Base-by-base conservation (phyloP, 2,888 invertebrate species). In the Argyra leucocephala region DNA sequence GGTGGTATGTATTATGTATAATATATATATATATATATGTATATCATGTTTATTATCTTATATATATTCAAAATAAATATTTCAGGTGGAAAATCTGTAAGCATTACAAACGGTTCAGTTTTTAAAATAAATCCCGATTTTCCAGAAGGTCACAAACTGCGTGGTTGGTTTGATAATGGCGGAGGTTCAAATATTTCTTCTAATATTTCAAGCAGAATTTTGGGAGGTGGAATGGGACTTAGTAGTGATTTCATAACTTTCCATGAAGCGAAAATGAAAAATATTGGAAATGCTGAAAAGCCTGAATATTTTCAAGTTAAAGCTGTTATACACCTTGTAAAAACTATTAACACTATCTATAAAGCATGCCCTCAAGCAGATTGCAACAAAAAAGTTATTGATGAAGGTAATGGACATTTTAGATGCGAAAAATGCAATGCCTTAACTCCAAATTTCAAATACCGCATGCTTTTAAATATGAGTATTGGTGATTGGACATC, bases 381-480 rank as follows among this genome's bases (percentile, higher is more conserved):
- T 64, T 99, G 99, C 80, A 96, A 96, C 77, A 99, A 99, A 80
- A 99, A 99, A 80, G 83, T 97, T 0, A 82, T 93, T 10, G 96
- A 97, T 77, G 86, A 89, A 74, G 88, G 89, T 69, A 93, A 93
- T 74, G 93, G 93, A 0, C 83, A 88, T 75, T 98, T 87, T 80
- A 84, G 94, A 64, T 99, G 99, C 79, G 98, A 98, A 78, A 98
- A 98, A 79, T 99, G 99, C 77, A 86, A 88, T 73, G 83, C 86
- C 65, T 92, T 93, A 70, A 91, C 84, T 76, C 87, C 90, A 0
- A 89, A 89, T 71, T 97, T 88, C 78, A 93, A 92, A 74, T 93
- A 93, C 81, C 85, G 96, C 60, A 81, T 96, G 69, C 81, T 98
- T 64, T 78, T 92, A 24, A 84, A 84, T 73, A 93, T 94, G 78